A percentile compares a stretch with the other conserved stretches of the same genome.
These are phyloP conservation scores for Athene noctua DNA, from an alignment of 2,113 vertebrate species.

Conservation along the genomic window DNA sequence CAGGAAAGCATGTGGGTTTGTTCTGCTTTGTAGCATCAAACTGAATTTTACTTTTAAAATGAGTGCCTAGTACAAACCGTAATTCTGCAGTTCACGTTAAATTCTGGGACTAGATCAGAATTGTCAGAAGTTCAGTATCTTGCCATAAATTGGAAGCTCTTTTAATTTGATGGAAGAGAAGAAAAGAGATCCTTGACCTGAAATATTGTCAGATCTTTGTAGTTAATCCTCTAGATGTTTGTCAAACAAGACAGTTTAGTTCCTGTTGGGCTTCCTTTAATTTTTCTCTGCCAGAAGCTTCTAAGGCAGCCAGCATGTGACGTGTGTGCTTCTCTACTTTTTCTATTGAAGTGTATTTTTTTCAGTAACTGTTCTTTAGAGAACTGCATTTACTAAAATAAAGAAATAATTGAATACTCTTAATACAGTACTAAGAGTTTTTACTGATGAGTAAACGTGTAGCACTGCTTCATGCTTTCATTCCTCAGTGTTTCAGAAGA, in stretches of 20 bases:
- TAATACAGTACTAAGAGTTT: not conserved
- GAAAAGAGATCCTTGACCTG: not conserved
- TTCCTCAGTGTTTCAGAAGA: not conserved
- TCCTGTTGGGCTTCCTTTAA: not conserved
- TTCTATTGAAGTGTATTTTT: not conserved
- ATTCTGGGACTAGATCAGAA: not conserved
- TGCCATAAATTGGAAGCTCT: not conserved
- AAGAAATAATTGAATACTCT: not conserved
- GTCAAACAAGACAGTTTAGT: not conserved
- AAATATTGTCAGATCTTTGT: not conserved
- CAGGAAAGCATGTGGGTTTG: fast-evolving
- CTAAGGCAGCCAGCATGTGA: not conserved
- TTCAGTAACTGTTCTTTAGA: not conserved
- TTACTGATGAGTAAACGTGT: not conserved
- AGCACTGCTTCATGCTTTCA: not conserved
- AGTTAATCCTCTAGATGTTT: not conserved
- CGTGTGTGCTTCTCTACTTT: not conserved
- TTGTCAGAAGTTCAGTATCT: not conserved
- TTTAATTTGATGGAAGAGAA: not conserved
- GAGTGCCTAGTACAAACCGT: no score
- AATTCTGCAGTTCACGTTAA: not conserved
- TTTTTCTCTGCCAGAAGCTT: not conserved
- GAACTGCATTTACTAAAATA: not conserved
- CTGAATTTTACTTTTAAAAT: not conserved
- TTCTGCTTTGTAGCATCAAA: not conserved